phyloP scores from a whole-genome alignment of 2,113 vertebrate species.

The Coracopsis vasa region DNA sequence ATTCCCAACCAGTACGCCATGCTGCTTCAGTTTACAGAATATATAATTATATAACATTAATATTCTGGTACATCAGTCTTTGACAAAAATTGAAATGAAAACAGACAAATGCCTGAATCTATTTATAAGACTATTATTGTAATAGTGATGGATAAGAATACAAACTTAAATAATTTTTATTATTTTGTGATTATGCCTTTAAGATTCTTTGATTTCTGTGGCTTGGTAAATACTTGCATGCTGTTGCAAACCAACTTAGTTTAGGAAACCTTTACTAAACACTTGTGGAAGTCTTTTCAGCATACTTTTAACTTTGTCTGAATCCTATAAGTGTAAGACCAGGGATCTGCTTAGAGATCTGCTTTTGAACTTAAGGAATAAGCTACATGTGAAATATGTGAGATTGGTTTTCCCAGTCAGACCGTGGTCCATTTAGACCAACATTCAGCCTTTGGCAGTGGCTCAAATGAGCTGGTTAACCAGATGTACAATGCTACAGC shows the following conservation, averaged over 20 bases:
- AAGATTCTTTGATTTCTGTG: background rate
- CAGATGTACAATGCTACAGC: background rate
- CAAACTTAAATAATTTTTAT: conserved; percentile 16
- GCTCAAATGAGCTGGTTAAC: background rate
- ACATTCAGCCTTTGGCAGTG: background rate
- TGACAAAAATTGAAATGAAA: conserved; percentile 67
- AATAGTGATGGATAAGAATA: background rate
- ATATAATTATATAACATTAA: conserved; percentile 66
- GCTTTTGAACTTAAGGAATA: background rate
- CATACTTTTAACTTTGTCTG: background rate
- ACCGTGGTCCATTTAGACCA: background rate
- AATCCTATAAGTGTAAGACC: background rate
- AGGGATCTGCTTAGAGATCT: background rate
- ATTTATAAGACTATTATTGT: conserved; percentile 43
- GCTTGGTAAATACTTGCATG: background rate
- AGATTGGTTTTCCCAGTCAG: background rate
- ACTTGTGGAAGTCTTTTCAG: background rate
- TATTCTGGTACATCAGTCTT: conserved; percentile 60
- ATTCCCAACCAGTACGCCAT: conserved; percentile 31
- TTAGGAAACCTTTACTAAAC: background rate
- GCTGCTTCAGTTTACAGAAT: conserved; percentile 69
- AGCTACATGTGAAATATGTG: background rate
- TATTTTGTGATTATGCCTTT: conserved; percentile 26
- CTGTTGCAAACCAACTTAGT: background rate
- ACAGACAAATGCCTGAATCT: conserved; percentile 45